These are phyloP conservation scores for Cerastis leucographa DNA, from an alignment of 2,888 invertebrate species.

Conservation along the genomic window DNA sequence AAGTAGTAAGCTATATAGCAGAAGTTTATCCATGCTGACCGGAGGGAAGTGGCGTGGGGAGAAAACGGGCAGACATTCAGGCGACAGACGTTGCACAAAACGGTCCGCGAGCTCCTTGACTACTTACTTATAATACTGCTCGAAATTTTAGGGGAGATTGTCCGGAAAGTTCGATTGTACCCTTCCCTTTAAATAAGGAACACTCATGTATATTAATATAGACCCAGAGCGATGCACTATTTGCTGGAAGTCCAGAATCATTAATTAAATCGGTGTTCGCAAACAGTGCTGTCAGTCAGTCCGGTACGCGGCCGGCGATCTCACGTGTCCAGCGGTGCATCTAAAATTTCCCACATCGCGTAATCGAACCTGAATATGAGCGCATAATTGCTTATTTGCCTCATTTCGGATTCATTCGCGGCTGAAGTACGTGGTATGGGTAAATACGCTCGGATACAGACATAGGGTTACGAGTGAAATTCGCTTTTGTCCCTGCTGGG, in stretches of 20 bases:
- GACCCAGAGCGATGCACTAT: constrained; percentile 22
- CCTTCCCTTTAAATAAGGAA: constrained; percentile 20
- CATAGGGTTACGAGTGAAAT: constrained; percentile 68
- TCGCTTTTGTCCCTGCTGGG: constrained; percentile 54
- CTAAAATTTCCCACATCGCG: constrained; percentile 83
- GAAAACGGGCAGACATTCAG: constrained; percentile 48
- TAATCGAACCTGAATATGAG: constrained; percentile 86
- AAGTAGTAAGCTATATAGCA: constrained; percentile 58
- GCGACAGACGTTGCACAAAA: constrained; percentile 54
- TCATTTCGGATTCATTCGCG: constrained; percentile 86
- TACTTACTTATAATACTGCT: constrained; percentile 33
- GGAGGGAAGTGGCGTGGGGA: constrained; percentile 33
- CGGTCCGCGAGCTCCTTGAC: constrained; percentile 37
- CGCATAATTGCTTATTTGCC: constrained; percentile 89
- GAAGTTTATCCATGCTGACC: constrained; percentile 64
- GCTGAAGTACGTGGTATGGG: constrained; percentile 72
- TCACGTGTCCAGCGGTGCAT: constrained; percentile 74
- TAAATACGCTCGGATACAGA: constrained; percentile 65
- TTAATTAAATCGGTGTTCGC: constrained; percentile 62
- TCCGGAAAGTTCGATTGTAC: constrained; percentile 17
- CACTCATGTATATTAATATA: constrained; percentile 33
- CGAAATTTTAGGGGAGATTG: constrained; percentile 23
- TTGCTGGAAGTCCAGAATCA: constrained; percentile 52
- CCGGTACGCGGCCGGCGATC: constrained; percentile 41
- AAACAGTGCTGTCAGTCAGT: constrained; percentile 58